Percentiles rank a stretch among this genome's conserved stretches.
These are phyloP conservation scores for Acleris sparsana DNA, from an alignment of 2,888 invertebrate species.

Conservation along the genomic window DNA sequence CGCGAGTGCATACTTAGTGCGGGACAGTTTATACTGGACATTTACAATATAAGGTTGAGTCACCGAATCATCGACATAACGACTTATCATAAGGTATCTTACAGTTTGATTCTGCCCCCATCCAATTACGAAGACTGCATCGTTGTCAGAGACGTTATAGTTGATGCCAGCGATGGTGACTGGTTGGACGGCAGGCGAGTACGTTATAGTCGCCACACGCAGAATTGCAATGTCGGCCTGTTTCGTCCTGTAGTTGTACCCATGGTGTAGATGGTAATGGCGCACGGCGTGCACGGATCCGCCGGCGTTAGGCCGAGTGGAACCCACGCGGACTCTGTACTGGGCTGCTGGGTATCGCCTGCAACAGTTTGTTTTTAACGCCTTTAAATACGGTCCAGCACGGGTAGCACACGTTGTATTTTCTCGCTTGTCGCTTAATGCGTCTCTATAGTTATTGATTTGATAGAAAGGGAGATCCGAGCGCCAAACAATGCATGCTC, in stretches of 20 bases:
- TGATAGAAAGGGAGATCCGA: too few relatives aligned
- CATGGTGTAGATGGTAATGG: conserved; percentile 14
- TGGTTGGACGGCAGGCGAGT: conserved; percentile 14
- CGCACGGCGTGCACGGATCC: conserved; percentile 12
- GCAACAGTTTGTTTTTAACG: neutral
- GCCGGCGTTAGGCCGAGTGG: conserved; percentile 13
- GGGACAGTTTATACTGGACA: too few relatives aligned
- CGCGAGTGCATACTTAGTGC: too few relatives aligned
- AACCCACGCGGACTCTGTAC: conserved; percentile 23
- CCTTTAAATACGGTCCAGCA: too few relatives aligned
- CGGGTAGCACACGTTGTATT: too few relatives aligned
- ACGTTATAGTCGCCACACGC: conserved; percentile 8
- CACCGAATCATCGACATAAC: too few relatives aligned
- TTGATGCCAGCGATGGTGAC: conserved; percentile 20
- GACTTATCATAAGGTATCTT: neutral
- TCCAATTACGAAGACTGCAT: conserved; percentile 18
- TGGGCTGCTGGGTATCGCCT: conserved; percentile 27
- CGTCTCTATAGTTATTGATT: too few relatives aligned
- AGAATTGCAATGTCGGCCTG: conserved; percentile 20
- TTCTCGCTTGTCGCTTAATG: too few relatives aligned
- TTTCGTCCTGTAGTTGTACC: conserved; percentile 22
- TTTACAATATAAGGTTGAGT: too few relatives aligned
- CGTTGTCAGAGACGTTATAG: conserved; percentile 24
- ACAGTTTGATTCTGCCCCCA: conserved; percentile 29
- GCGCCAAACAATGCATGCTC: too few relatives aligned